phyloP scores from a whole-genome alignment of 2,888 invertebrate species.

The Oxystoma pomonae region DNA sequence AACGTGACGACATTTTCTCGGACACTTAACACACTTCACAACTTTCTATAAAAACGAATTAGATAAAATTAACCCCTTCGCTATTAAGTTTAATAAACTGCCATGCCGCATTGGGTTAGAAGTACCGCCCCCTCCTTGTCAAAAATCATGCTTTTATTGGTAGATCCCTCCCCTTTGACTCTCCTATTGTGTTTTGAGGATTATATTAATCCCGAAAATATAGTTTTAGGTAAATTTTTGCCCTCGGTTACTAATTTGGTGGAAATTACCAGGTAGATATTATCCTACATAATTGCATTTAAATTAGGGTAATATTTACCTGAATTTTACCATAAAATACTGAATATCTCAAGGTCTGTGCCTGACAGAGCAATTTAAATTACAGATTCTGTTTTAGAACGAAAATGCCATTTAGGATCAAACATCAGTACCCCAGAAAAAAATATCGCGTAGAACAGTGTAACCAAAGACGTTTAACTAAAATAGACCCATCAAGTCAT shows the following conservation, averaged over 20 bases:
- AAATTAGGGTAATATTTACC: not conserved
- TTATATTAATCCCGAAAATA: too few species aligned
- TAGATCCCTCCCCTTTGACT: too few species aligned
- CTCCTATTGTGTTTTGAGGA: too few species aligned
- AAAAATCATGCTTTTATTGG: not conserved
- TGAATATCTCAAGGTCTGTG: not conserved
- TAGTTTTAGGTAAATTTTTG: not conserved
- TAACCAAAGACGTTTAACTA: too few species aligned
- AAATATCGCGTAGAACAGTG: not conserved
- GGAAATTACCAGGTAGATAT: not conserved
- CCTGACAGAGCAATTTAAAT: not conserved
- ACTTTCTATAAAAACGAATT: too few species aligned
- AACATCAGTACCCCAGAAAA: not conserved
- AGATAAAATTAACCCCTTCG: too few species aligned
- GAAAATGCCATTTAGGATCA: not conserved
- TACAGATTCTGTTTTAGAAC: not conserved
- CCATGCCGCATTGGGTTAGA: not conserved
- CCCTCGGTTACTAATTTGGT: not conserved
- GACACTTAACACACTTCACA: too few species aligned
- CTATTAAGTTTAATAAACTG: not conserved
- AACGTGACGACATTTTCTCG: too few species aligned
- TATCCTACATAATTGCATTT: not conserved
- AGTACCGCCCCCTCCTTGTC: not conserved
- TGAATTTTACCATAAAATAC: not conserved
- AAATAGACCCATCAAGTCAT: too few species aligned